phyloP scores from a whole-genome alignment of 2,113 vertebrate genomes.

The Malurus alboscapulatus region DNA sequence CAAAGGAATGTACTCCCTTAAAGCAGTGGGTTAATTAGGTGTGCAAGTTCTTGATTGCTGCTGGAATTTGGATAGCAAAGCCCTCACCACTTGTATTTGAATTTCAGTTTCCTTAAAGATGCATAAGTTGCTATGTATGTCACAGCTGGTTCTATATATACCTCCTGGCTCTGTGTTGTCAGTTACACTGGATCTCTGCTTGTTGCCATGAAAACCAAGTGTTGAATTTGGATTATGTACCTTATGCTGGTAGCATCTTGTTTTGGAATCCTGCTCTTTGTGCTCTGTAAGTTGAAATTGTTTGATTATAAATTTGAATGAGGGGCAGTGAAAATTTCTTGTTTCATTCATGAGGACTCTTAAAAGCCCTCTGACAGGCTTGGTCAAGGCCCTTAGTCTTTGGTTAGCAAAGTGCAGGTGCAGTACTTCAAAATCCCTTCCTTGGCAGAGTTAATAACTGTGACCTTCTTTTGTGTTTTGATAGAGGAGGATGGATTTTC shows the following conservation, averaged over 20 bases:
- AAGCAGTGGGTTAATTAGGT: background rate
- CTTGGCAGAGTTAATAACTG: background rate
- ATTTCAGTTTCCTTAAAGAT: background rate
- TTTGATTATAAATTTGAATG: background rate
- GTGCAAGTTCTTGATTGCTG: background rate
- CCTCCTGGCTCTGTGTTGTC: background rate
- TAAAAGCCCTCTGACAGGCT: background rate
- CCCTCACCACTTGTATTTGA: background rate
- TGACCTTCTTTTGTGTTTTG: conserved; percentile 6
- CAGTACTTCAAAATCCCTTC: background rate
- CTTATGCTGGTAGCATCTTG: background rate
- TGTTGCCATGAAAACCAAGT: background rate
- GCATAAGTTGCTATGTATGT: fast-evolving
- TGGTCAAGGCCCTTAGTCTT: background rate
- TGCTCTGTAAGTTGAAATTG: background rate
- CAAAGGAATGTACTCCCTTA: background rate
- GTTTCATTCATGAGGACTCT: background rate
- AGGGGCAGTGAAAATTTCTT: background rate
- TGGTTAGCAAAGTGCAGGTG: background rate
- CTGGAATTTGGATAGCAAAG: background rate
- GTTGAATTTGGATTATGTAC: background rate
- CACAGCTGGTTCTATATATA: background rate
- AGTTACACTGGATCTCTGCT: background rate
- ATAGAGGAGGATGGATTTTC: conserved; percentile 62
- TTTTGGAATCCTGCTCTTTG: fast-evolving